phyloP scores from a whole-genome alignment of 2,888 invertebrate genomes.

The Philonicus albiceps region DNA sequence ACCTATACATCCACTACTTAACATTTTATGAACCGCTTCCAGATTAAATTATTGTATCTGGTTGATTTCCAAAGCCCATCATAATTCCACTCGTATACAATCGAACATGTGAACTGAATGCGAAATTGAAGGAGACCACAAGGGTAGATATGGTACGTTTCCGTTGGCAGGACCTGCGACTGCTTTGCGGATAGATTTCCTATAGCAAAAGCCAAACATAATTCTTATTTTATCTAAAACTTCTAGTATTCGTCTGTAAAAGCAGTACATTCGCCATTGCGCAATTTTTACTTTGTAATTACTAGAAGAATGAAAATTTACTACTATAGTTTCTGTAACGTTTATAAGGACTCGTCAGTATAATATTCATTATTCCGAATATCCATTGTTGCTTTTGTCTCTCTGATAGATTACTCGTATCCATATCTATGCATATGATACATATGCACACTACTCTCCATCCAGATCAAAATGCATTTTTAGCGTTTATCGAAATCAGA shows the following conservation, averaged over 20 bases:
- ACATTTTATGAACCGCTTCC: neutral
- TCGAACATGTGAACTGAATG: neutral
- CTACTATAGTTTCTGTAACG: too few relatives aligned
- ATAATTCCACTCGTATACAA: neutral
- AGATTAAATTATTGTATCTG: neutral
- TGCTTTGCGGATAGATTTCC: neutral
- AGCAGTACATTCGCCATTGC: neutral
- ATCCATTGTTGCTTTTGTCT: too few relatives aligned
- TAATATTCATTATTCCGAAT: neutral
- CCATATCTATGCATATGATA: neutral
- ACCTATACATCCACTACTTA: neutral
- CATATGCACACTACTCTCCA: neutral
- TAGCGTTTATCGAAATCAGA: neutral
- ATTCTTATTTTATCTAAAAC: neutral
- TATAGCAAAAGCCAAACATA: neutral
- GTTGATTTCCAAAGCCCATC: neutral
- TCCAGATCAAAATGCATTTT: neutral
- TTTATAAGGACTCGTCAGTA: neutral
- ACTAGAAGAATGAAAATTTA: too few relatives aligned
- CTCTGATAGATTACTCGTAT: neutral
- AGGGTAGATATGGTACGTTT: neutral
- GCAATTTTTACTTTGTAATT: neutral
- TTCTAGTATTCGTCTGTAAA: neutral
- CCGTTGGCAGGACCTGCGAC: neutral
- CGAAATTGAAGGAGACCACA: neutral